Evolutionary conservation across 2,113 vertebrate genomes (phyloP), one percentile per base, ranked within the genome.

Genomic region (Carassius auratus): DNA sequence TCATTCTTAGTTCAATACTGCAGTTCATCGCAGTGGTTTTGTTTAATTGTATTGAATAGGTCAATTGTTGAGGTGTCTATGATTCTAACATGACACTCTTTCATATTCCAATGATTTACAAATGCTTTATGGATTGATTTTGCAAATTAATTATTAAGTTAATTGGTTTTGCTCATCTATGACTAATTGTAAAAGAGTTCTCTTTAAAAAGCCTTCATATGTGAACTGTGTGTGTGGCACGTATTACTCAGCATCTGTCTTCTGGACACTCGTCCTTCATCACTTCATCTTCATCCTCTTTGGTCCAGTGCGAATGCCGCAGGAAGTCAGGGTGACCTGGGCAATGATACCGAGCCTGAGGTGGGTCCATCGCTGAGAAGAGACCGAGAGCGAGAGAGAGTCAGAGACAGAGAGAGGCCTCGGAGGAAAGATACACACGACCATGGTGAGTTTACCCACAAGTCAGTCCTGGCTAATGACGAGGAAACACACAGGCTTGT

Each of bases 331-430:
- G 96, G 97, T 87, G 96, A 97, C 87, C 90, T 95, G 91, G 96
- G 95, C 89, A 96, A 97, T 14, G 95, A 96, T 89, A 96, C 96
- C 1, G 97, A 97, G 91, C 95, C 96, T 0, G 96, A 95, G 61
- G 94, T 94, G 0, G 94, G 96, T 80, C 94, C 96, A 3, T 95
- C 94, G 8, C 83, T 0, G 81, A 94, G 1, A 92, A 95, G 88
- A 91, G 96, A 86, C 93, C 89, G 96, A 84, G 94, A 95, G 21
- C 94, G 95, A 81, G 92, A 95, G 74, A 95, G 94, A 76, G 96
- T 96, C 0, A 93, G 55, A 36, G 89, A 89, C 1, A 68, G 94
- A 76, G 89, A 89, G 93, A 92, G 96, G 77, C 95, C 95, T 8
- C 94, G 96, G 61, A 93, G 94, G 78, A 96, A 95, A 79, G 96